Base-by-base conservation (phyloP, 2,797 vertebrate genomes). In the Glyptemys insculpta region DNA sequence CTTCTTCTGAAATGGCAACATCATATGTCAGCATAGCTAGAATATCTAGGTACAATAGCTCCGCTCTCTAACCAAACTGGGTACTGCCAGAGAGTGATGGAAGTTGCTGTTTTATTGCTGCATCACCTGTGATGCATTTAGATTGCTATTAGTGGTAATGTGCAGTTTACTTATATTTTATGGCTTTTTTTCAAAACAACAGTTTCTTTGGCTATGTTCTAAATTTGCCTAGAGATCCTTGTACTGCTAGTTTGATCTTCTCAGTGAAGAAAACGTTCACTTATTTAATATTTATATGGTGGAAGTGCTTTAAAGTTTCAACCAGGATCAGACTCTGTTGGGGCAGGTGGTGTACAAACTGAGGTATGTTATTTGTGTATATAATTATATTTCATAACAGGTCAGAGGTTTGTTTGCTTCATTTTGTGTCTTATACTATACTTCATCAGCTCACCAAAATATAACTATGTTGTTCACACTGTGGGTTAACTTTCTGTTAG, bases 11-110 rank as follows among this genome's bases (percentile, higher is more conserved):
- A 95, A 81, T 1, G 8, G 34, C 79, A 96, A 5, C 31, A 10
- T 76, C n/a, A 19, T 88, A 65, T 90, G 54, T 81, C 92, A 94
- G 79, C 83, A 83, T 19, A 79, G 85, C n/a, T 85, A 68, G 37
- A 84, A 86, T 92, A 90, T 44, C 79, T 85, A 93, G 92, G 84
- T 87, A 86, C n/a, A 84, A 94, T 23, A 94, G 91, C 91, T 94
- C 86, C 94, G 95, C 93, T 29, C 91, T 49, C 93, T 95, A 96
- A 96, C 86, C 95, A 93, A 96, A 44, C 81, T 87, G 44, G 74
- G 79, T 86, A 85, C 94, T n/a, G 76, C 88, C 14, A 0, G 88
- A 91, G 50, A 27, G 25, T 59, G 72, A 89, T 87, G 89, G 52
- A 52, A 95, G 16, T 62, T 89, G 49, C 12, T 79, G 52, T 56